Evolutionary conservation across 2,888 invertebrate genomes (phyloP).

Genomic region (Chymomyza amoena): DNA sequence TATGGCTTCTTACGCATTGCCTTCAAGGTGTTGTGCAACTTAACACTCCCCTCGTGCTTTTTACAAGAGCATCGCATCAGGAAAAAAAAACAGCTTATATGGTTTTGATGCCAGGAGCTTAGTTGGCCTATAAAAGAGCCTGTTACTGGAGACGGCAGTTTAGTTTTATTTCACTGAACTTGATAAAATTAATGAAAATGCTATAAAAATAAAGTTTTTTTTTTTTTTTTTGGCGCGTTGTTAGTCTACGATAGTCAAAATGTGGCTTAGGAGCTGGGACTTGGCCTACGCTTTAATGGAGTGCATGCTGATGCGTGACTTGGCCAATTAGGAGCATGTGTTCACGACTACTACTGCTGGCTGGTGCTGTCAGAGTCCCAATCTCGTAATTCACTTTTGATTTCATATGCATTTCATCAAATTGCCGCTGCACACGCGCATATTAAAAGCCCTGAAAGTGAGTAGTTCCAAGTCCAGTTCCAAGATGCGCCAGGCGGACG

Average conservation of each 20-base stretch:
- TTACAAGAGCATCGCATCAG: neutral
- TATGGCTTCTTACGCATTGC: constrained; percentile 10
- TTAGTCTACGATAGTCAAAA: neutral
- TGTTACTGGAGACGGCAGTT: neutral
- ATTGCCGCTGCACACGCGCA: constrained; percentile 73
- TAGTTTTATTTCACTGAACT: neutral
- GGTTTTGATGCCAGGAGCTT: neutral
- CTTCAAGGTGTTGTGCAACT: too few species aligned
- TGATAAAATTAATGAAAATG: constrained; percentile 12
- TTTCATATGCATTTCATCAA: constrained; percentile 73
- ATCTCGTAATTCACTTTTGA: constrained; percentile 70
- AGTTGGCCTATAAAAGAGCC: neutral
- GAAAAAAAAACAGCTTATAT: too few species aligned
- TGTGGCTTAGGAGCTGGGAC: neutral
- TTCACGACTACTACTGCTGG: constrained; percentile 1
- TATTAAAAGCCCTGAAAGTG: constrained; percentile 34
- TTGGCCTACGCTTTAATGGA: neutral
- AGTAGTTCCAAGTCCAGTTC: constrained; percentile 4
- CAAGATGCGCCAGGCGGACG: constrained; percentile 25
- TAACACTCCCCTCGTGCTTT: too few species aligned
- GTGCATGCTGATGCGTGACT: constrained; percentile 51
- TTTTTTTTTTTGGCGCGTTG: neutral
- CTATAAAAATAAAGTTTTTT: neutral
- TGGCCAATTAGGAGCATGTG: constrained; percentile 46
- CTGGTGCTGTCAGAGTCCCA: constrained; percentile 1